These are phyloP conservation scores for Nesoenas mayeri DNA, from an alignment of 2,113 vertebrate genomes.

Conservation along the genomic window DNA sequence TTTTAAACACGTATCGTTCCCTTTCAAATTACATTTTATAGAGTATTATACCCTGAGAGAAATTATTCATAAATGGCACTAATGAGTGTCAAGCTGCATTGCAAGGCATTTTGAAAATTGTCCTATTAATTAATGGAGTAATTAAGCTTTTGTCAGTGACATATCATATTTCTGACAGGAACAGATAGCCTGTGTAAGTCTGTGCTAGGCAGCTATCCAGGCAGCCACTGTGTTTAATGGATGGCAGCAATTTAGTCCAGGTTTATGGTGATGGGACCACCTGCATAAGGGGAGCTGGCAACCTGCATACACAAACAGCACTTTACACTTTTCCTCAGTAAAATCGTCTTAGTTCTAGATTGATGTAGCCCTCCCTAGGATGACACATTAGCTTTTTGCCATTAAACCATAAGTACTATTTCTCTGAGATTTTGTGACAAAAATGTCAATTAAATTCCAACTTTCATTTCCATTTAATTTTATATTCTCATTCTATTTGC, in stretches of 20 bases:
- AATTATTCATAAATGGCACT: slow-evolving; percentile 86
- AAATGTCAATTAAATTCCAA: slow-evolving; percentile 79
- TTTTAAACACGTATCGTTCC: slow-evolving; percentile 61
- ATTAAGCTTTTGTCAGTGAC: slow-evolving; percentile 99
- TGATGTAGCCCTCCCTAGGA: slow-evolving; percentile 69
- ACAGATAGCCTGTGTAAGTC: slow-evolving; percentile 88
- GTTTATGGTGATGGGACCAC: slow-evolving; percentile 91
- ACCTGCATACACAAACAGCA: slow-evolving; percentile 60
- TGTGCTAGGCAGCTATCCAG: slow-evolving; percentile 82
- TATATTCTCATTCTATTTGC: slow-evolving; percentile 71
- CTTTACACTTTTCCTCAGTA: slow-evolving; percentile 58
- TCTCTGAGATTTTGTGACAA: slow-evolving; percentile 73
- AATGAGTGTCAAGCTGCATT: slow-evolving; percentile 89
- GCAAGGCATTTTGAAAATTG: slow-evolving; percentile 87
- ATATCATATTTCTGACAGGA: slow-evolving; percentile 93
- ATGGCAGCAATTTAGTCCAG: slow-evolving; percentile 94
- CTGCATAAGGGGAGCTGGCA: slow-evolving; percentile 81
- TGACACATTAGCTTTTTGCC: slow-evolving; percentile 74
- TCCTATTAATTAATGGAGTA: slow-evolving; percentile 99
- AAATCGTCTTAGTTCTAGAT: slow-evolving; percentile 62
- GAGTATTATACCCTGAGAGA: slow-evolving; percentile 71
- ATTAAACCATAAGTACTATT: slow-evolving; percentile 74
- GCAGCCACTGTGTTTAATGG: slow-evolving; percentile 85
- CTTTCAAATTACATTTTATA: slow-evolving; percentile 70
- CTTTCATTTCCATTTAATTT: slow-evolving; percentile 77